These are phyloP conservation scores for Osmerus eperlanus DNA, from an alignment of 2,113 vertebrate species.

Conservation along the genomic window DNA sequence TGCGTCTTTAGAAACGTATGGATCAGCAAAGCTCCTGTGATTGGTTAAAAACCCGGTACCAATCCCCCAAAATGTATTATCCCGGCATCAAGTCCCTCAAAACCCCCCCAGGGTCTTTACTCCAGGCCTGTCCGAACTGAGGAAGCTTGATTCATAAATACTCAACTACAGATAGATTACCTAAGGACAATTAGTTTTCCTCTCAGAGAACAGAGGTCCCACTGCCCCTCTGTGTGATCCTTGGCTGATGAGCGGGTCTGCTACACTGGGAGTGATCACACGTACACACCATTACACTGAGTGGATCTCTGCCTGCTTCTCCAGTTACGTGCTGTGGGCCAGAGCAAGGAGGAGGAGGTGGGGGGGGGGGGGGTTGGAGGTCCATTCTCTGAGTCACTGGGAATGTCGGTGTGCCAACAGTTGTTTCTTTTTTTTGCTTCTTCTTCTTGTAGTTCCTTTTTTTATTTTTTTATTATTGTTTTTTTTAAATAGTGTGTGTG, in stretches of 20 bases:
- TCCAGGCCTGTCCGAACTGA: slow-evolving; percentile 73
- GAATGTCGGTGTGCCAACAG: slow-evolving; percentile 77
- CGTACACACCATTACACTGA: slow-evolving; percentile 54
- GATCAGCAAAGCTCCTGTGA: slow-evolving; percentile 83
- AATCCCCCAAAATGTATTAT: slow-evolving; percentile 55
- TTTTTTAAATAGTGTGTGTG: slow-evolving; percentile 26
- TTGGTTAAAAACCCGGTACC: slow-evolving; percentile 79
- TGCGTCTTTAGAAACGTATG: slow-evolving; percentile 71
- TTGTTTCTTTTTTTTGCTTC: slow-evolving; percentile 25
- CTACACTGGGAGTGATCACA: slow-evolving; percentile 24
- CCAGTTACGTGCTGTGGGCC: slow-evolving; percentile 1
- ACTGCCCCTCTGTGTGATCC: slow-evolving; percentile 61
- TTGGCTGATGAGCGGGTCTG: slow-evolving; percentile 73
- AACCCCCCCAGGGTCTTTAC: slow-evolving; percentile 73
- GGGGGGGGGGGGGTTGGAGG: background rate
- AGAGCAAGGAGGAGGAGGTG: slow-evolving; percentile 10
- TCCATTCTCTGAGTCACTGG: slow-evolving; percentile 57
- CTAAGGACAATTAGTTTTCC: slow-evolving; percentile 73
- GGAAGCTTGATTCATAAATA: slow-evolving; percentile 76
- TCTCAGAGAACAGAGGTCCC: slow-evolving; percentile 49
- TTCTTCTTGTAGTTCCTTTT: slow-evolving; percentile 51
- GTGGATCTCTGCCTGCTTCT: slow-evolving; percentile 38
- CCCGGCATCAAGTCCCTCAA: slow-evolving; percentile 55
- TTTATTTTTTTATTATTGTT: slow-evolving; percentile 38
- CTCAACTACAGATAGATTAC: slow-evolving; percentile 62